Conservation (phyloP, 2,888 invertebrate genomes). For the Trilocha varians region DNA sequence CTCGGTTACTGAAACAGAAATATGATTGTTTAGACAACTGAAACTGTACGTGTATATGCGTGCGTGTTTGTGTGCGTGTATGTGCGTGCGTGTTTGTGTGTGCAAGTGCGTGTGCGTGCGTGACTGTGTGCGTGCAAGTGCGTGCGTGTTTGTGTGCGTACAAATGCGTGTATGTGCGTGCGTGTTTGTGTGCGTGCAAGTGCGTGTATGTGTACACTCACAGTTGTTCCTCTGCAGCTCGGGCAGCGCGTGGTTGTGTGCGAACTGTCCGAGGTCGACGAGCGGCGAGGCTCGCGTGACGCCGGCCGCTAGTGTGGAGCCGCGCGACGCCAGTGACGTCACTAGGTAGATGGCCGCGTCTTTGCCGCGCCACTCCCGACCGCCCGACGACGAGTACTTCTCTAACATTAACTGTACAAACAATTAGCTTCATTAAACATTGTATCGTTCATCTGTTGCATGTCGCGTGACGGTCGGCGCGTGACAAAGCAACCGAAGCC, state of each 20-base stretch:
- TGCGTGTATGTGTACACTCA: slow-evolving; percentile 25
- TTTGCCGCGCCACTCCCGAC: slow-evolving; percentile 91
- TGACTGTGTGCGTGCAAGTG: no score
- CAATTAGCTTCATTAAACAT: no score
- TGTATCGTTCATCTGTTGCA: no score
- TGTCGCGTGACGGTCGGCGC: no score
- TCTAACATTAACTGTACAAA: slow-evolving; percentile 78
- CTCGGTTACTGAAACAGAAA: slow-evolving; percentile 82
- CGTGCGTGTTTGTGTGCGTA: no score
- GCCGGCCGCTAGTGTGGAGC: slow-evolving; percentile 90
- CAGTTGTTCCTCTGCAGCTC: slow-evolving; percentile 85
- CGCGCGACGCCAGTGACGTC: slow-evolving; percentile 93
- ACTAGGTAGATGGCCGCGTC: slow-evolving; percentile 97
- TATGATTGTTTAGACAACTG: no score
- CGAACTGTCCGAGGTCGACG: slow-evolving; percentile 93
- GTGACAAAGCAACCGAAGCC: neutral
- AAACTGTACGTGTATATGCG: no score
- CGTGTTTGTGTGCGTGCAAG: slow-evolving; percentile 5
- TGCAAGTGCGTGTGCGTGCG: no score
- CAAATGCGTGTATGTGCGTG: slow-evolving; percentile 4
- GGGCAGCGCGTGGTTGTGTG: slow-evolving; percentile 86
- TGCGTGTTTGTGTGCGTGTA: no score
- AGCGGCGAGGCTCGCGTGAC: slow-evolving; percentile 92
- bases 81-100: no score
- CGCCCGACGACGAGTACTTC: slow-evolving; percentile 84